Evolutionary conservation across 2,797 vertebrate species (phyloP).

Genomic region (Pampus argenteus): DNA sequence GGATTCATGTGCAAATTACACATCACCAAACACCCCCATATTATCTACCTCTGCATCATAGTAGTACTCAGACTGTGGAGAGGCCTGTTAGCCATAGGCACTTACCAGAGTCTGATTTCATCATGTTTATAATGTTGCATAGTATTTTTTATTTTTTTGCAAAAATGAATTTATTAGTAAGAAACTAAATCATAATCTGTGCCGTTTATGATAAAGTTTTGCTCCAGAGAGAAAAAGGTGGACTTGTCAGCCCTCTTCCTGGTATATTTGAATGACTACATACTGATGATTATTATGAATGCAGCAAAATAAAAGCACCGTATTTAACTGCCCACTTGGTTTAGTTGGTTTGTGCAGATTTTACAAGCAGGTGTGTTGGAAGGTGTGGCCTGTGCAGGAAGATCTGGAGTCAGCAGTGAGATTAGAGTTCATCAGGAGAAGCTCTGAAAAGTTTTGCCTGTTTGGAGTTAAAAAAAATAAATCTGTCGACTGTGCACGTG

Average conservation of each 20-base stretch:
- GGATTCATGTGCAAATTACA: constrained; percentile 66
- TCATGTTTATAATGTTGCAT: constrained; percentile 30
- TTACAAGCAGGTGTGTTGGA: constrained; percentile 54
- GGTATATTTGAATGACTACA: neutral
- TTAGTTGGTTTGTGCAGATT: constrained; percentile 14
- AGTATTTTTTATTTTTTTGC: neutral
- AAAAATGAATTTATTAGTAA: neutral
- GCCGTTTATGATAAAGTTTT: neutral
- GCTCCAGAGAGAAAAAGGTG: constrained; percentile 47
- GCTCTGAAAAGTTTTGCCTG: constrained; percentile 16
- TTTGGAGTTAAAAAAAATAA: constrained; percentile 10
- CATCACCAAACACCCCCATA: neutral
- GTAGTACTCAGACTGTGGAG: neutral
- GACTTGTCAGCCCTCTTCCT: constrained; percentile 54
- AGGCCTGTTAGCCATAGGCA: constrained; percentile 43
- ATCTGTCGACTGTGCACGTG: constrained; percentile 54
- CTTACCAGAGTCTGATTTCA: constrained; percentile 27
- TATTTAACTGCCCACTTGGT: constrained; percentile 4
- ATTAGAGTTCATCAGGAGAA: constrained; percentile 1
- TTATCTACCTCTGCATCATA: neutral
- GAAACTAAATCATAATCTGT: neutral
- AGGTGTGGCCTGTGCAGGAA: constrained; percentile 51
- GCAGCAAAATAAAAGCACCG: constrained; percentile 53
- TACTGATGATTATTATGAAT: constrained; percentile 1
- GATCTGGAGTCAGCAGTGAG: neutral